Conservation (phyloP, 2,113 vertebrate species). For the Parus major region DNA sequence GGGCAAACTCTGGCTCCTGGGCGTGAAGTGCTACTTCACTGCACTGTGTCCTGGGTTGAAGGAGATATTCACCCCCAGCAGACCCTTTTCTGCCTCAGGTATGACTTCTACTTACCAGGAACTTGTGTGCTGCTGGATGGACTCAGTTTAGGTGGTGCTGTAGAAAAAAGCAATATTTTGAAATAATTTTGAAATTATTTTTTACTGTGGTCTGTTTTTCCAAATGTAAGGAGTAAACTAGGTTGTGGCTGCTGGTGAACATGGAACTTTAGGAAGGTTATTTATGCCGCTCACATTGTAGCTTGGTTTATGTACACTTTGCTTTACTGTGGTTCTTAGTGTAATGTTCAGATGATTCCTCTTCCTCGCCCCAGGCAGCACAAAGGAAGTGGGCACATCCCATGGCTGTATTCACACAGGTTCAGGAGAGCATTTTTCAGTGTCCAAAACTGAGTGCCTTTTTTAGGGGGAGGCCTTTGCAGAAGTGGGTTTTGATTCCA, state of each 20-base stretch:
- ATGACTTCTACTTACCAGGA: neutral
- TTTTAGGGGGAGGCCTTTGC: neutral
- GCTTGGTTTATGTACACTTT: neutral
- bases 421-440: neutral
- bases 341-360: rapidly evolving
- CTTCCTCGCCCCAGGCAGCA: rapidly evolving
- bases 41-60: neutral
- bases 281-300: neutral
- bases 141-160: rapidly evolving
- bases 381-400: rapidly evolving
- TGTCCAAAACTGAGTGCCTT: neutral
- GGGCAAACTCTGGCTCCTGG: neutral
- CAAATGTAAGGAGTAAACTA: neutral
- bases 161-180: neutral
- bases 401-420: rapidly evolving
- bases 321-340: neutral
- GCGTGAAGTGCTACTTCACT: neutral
- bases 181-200: neutral
- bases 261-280: neutral
- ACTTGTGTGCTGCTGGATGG: neutral
- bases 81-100: neutral
- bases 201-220: neutral
- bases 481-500: neutral
- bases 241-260: neutral
- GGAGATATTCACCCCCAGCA: neutral